Evolutionary conservation across 2,888 invertebrate genomes (phyloP).

Genomic region (Melieria crassipennis): DNA sequence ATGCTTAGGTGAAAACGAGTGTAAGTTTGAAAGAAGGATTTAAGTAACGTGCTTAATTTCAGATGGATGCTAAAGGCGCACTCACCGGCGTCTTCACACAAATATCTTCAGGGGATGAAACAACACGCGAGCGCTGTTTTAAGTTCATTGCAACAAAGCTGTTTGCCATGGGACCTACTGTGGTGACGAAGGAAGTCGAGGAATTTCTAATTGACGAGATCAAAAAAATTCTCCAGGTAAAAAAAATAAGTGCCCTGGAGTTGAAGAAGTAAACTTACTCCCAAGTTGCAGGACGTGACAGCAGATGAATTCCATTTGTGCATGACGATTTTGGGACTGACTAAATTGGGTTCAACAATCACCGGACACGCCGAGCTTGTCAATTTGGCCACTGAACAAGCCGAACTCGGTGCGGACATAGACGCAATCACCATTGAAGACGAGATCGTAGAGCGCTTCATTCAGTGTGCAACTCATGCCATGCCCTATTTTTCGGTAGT

Average conservation of each 20-base stretch:
- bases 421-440: conserved; percentile 68
- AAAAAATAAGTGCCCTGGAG: background rate
- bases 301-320: conserved; percentile 92
- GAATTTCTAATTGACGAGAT: conserved; percentile 84
- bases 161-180: conserved; percentile 79
- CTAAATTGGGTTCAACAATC: conserved; percentile 83
- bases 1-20: too few relatives aligned
- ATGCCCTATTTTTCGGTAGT: conserved; percentile 86
- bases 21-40: too few relatives aligned
- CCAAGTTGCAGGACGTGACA: conserved; percentile 76
- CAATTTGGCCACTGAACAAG: conserved; percentile 85
- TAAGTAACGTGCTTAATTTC: conserved; percentile 10
- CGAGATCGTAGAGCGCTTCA: conserved; percentile 80
- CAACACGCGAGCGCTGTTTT: conserved; percentile 85
- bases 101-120: conserved; percentile 76
- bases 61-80: conserved; percentile 68
- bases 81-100: conserved; percentile 76
- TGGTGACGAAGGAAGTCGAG: conserved; percentile 85
- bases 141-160: conserved; percentile 88
- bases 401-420: conserved; percentile 79
- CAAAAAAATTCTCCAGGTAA: conserved; percentile 83
- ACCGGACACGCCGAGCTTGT: conserved; percentile 88
- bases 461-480: conserved; percentile 87
- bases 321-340: conserved; percentile 84
- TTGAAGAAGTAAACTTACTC: background rate